Percentiles rank a stretch among this genome's conserved stretches.
Conservation (phyloP, 2,797 vertebrate genomes). For the Sarcophilus harrisii region DNA sequence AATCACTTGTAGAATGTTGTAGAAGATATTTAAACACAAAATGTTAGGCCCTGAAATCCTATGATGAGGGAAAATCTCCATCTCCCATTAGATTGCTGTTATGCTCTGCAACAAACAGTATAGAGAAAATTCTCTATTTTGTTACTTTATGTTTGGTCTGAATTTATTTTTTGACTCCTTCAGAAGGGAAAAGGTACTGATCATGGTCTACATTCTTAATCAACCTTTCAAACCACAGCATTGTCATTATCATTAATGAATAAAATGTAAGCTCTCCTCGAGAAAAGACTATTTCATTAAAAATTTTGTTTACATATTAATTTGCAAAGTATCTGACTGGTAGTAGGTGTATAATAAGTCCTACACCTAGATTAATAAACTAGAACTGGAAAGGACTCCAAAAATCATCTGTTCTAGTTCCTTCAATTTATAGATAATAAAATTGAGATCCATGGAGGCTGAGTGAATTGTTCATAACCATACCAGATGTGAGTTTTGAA, state of each 20-base stretch:
- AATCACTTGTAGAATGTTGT: constrained; percentile 32
- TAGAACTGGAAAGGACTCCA: not conserved
- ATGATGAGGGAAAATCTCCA: not conserved
- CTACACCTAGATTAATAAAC: not conserved
- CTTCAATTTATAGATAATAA: not conserved
- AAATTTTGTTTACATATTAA: not conserved
- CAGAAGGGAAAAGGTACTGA: not conserved
- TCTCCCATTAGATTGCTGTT: not conserved
- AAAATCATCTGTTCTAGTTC: not conserved
- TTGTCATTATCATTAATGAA: not conserved
- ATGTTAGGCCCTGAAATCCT: not conserved
- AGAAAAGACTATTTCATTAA: not conserved
- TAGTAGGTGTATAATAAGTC: not conserved
- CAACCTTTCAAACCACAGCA: not conserved
- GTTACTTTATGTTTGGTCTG: not conserved
- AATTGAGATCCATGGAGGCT: not conserved
- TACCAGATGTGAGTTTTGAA: not conserved
- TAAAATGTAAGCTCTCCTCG: not conserved
- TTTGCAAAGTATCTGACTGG: not conserved
- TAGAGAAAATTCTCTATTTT: not conserved
- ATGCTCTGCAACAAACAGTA: not conserved
- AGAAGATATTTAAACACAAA: not conserved
- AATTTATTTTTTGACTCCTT: not conserved
- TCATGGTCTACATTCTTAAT: not conserved
- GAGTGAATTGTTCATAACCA: not conserved